These are phyloP conservation scores for Carassius carassius DNA, from an alignment of 2,113 vertebrate species.

Conservation along the genomic window DNA sequence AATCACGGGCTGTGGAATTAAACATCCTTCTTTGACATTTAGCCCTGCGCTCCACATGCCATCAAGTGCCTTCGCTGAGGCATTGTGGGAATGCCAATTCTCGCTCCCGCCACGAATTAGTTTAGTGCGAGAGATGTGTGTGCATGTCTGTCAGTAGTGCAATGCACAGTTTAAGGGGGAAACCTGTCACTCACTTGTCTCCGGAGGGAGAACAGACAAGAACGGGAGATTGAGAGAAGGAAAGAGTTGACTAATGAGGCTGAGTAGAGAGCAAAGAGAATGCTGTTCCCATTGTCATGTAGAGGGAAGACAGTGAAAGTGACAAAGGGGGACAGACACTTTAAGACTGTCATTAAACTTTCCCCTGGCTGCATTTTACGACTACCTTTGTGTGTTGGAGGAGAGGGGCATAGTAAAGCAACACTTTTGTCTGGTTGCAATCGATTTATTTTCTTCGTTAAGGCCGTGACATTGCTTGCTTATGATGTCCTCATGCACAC, in stretches of 20 bases:
- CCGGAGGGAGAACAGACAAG: slow-evolving; percentile 68
- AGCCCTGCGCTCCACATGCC: slow-evolving; percentile 64
- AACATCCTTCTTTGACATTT: slow-evolving; percentile 73
- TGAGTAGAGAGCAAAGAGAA: slow-evolving; percentile 56
- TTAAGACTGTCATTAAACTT: slow-evolving; percentile 78
- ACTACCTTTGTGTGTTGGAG: slow-evolving; percentile 72
- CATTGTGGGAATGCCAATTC: slow-evolving; percentile 68
- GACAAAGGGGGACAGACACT: slow-evolving; percentile 73
- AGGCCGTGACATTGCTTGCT: slow-evolving; percentile 72
- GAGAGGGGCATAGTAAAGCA: slow-evolving; percentile 72
- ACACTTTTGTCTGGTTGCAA: slow-evolving; percentile 73
- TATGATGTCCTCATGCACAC: slow-evolving; percentile 75
- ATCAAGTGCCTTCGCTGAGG: slow-evolving; percentile 59
- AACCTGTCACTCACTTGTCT: slow-evolving; percentile 74
- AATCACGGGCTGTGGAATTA: slow-evolving; percentile 69
- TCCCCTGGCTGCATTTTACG: slow-evolving; percentile 72
- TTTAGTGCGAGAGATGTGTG: slow-evolving; percentile 28
- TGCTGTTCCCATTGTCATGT: slow-evolving; percentile 67
- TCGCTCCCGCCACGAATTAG: slow-evolving; percentile 55
- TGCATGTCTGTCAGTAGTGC: slow-evolving; percentile 59
- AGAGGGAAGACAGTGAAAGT: slow-evolving; percentile 72
- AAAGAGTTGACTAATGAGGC: slow-evolving; percentile 70
- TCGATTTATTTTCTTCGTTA: slow-evolving; percentile 81
- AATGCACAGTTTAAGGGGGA: slow-evolving; percentile 69
- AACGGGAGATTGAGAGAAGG: slow-evolving; percentile 59